Conservation (phyloP, 2,113 vertebrate species). For the Kryptolebias marmoratus region DNA sequence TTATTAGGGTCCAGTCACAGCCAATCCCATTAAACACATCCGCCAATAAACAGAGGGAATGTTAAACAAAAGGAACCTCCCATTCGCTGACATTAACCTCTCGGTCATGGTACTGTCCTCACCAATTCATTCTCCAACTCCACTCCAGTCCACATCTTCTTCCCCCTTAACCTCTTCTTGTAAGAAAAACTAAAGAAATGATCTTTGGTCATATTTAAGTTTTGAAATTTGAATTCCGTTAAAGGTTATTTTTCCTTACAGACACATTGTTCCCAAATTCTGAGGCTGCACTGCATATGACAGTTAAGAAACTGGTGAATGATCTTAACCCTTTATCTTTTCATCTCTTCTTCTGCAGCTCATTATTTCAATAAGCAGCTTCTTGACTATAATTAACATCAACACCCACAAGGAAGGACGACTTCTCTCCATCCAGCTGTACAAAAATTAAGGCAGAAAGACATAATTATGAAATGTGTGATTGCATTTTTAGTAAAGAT, state of each 20-base stretch:
- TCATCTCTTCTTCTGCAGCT: neutral
- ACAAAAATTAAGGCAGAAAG: constrained; percentile 12
- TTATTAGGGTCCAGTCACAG: constrained; percentile 83
- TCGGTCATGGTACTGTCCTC: constrained; percentile 69
- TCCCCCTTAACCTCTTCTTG: constrained; percentile 28
- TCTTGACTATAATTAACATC: constrained; percentile 19
- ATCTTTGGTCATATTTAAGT: neutral
- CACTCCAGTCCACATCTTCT: constrained; percentile 47
- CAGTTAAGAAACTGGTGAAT: constrained; percentile 5
- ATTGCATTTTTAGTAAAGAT: neutral
- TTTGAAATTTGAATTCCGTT: neutral
- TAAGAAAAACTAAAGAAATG: neutral
- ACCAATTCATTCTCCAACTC: constrained; percentile 54
- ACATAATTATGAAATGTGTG: neutral
- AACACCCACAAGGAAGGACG: neutral
- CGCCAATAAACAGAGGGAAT: constrained; percentile 85
- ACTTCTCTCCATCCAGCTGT: constrained; percentile 6
- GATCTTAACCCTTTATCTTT: neutral
- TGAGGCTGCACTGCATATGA: neutral
- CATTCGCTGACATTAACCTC: constrained; percentile 81
- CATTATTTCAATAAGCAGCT: constrained; percentile 12
- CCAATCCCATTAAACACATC: constrained; percentile 86
- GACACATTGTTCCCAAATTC: neutral
- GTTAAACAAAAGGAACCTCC: constrained; percentile 86
- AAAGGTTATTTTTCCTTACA: neutral